Conservation (phyloP, 2,888 invertebrate species). For the Acleris emargana region DNA sequence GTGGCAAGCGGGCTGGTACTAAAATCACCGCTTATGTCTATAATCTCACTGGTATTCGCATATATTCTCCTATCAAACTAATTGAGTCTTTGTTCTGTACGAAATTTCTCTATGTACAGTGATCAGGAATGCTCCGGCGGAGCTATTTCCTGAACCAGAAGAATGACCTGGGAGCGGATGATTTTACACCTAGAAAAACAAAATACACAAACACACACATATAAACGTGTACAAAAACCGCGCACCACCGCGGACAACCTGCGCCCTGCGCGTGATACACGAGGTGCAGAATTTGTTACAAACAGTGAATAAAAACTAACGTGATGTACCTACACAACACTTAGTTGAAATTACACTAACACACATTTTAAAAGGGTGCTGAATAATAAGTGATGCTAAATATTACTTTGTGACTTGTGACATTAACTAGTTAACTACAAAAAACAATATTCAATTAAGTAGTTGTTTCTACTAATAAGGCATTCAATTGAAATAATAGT, state of each 20-base stretch:
- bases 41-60: slow-evolving; percentile 82
- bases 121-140: slow-evolving; percentile 75
- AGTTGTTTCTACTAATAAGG: background rate
- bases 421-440: slow-evolving; percentile 24
- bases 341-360: slow-evolving; percentile 20
- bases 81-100: slow-evolving; percentile 82
- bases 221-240: slow-evolving; percentile 66
- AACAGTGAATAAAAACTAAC: slow-evolving; percentile 12
- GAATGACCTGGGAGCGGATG: slow-evolving; percentile 83
- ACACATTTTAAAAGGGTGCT: slow-evolving; percentile 34
- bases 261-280: slow-evolving; percentile 2
- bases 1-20: slow-evolving; percentile 76
- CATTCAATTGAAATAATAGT: background rate
- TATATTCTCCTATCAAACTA: slow-evolving; percentile 76
- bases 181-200: slow-evolving; percentile 82
- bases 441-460: background rate
- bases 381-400: slow-evolving; percentile 24
- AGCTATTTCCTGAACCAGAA: slow-evolving; percentile 84
- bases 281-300: slow-evolving; percentile 21
- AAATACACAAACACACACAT: slow-evolving; percentile 75
- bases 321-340: slow-evolving; percentile 9
- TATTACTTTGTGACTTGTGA: slow-evolving; percentile 28
- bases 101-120: slow-evolving; percentile 75
- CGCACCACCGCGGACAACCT: slow-evolving; percentile 52
- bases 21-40: slow-evolving; percentile 81